Evolutionary conservation across 2,888 invertebrate genomes (phyloP).

Genomic region (Callinectes sapidus): DNA sequence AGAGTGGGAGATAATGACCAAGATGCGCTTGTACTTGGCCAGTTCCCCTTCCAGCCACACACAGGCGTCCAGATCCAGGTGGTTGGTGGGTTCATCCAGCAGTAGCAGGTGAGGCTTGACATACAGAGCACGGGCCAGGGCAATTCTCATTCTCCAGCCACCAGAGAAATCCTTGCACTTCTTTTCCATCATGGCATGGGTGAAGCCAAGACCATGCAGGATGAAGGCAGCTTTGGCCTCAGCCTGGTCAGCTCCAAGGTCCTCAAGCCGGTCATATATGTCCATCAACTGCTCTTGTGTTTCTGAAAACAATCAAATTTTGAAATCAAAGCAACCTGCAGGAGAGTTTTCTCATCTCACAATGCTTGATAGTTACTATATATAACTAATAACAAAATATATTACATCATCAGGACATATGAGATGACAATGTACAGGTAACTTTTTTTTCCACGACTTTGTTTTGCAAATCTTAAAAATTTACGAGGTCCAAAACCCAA

Average conservation of each 20-base stretch:
- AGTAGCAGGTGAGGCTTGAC: conserved; percentile 80
- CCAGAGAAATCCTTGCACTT: conserved; percentile 83
- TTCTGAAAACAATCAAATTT: neutral
- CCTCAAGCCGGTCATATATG: conserved; percentile 97
- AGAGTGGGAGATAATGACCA: conserved; percentile 98
- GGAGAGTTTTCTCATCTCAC: neutral
- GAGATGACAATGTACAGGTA: too few species aligned
- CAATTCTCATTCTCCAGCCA: conserved; percentile 82
- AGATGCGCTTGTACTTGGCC: conserved; percentile 95
- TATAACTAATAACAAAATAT: neutral
- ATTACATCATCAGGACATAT: neutral
- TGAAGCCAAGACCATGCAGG: conserved; percentile 97
- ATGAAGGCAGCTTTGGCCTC: conserved; percentile 96
- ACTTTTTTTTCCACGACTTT: too few species aligned
- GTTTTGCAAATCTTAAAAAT: too few species aligned
- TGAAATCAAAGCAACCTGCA: neutral
- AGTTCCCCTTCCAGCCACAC: conserved; percentile 99
- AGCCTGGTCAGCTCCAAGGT: conserved; percentile 96
- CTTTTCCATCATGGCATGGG: conserved; percentile 80
- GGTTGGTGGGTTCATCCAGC: conserved; percentile 80
- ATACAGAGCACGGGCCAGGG: conserved; percentile 78
- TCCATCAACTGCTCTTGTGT: conserved; percentile 94
- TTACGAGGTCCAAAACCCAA: too few species aligned
- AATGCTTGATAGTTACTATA: too few species aligned
- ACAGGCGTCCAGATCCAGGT: conserved; percentile 91